phyloP scores from a whole-genome alignment of 2,113 vertebrate species.

The Pipra filicauda region DNA sequence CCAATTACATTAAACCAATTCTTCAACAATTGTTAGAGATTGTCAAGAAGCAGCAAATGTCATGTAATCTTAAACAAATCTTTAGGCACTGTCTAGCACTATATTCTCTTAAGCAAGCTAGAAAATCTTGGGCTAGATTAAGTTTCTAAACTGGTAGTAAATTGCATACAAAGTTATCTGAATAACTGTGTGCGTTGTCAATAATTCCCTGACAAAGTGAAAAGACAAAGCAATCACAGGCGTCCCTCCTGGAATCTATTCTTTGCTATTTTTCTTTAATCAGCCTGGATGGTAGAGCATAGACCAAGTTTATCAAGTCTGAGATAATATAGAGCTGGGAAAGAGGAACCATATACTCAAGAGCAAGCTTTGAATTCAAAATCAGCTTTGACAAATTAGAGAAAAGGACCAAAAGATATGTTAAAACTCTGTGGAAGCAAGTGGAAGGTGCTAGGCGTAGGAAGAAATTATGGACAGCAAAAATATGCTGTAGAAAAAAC shows the following conservation, averaged over 20 bases:
- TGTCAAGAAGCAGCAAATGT: neutral
- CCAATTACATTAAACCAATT: neutral
- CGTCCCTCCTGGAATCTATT: neutral
- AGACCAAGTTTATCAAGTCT: conserved; percentile 25
- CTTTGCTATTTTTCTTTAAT: conserved; percentile 4
- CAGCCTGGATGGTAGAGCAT: neutral
- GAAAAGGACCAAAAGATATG: neutral
- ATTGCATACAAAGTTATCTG: neutral
- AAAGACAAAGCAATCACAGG: neutral
- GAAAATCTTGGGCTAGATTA: neutral
- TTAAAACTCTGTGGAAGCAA: conserved; percentile 5
- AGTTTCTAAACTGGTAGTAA: neutral
- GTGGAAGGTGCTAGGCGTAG: neutral
- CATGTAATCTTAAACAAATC: neutral
- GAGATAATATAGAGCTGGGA: neutral
- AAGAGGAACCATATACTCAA: neutral
- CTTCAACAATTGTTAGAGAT: neutral
- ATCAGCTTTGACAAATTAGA: conserved; percentile 28
- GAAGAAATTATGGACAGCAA: conserved; percentile 42
- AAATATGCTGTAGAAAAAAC: conserved; percentile 28
- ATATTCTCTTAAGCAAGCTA: neutral
- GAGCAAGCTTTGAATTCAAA: conserved; percentile 27
- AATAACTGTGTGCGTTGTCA: neutral
- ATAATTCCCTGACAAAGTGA: neutral
- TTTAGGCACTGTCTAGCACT: neutral